phyloP scores from a whole-genome alignment of 2,113 vertebrate genomes.

The Oncorhynchus masou region DNA sequence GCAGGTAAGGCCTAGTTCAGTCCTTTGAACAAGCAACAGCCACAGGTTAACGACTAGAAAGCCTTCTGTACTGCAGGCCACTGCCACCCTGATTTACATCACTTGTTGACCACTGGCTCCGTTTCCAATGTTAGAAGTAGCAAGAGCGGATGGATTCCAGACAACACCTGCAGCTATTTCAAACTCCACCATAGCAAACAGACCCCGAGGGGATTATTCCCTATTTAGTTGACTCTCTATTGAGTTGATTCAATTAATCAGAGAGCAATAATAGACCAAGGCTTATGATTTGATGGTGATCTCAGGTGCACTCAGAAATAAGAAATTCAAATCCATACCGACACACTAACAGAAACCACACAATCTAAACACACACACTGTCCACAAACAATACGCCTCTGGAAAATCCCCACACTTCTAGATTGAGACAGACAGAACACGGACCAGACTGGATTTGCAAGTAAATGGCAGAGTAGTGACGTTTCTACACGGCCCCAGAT shows the following conservation, averaged over 20 bases:
- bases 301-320: neutral
- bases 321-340: neutral
- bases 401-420: neutral
- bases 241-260: neutral
- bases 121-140: neutral
- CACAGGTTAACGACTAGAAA: constrained; percentile 12
- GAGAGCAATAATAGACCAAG: neutral
- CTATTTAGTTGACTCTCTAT: too few species aligned
- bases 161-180: constrained; percentile 8
- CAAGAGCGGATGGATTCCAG: constrained; percentile 29
- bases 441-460: neutral
- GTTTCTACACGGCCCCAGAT: too few species aligned
- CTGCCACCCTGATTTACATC: constrained; percentile 27
- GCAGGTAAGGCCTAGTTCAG: constrained; percentile 32
- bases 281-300: neutral
- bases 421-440: too few species aligned
- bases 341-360: too few species aligned
- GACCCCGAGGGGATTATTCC: neutral
- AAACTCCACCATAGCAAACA: neutral
- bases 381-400: neutral
- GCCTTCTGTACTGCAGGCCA: neutral
- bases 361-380: too few species aligned
- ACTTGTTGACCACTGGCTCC: neutral
- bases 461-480: neutral
- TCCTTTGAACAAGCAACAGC: constrained; percentile 20